phyloP scores from a whole-genome alignment of 2,888 invertebrate species.

The Orthonychiurus folsomi region DNA sequence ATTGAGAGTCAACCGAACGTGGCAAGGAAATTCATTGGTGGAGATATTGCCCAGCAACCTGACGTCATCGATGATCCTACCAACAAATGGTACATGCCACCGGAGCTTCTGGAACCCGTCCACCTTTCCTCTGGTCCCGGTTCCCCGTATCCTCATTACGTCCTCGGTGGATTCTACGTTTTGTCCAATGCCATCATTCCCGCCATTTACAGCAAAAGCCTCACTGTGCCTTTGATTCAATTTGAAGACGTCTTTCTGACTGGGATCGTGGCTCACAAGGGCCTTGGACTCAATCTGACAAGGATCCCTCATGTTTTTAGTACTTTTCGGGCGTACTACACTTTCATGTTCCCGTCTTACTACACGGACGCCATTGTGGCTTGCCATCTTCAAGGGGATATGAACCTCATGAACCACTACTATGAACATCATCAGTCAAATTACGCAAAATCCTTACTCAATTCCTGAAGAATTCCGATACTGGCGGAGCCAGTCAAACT shows the following conservation, averaged over 20 bases:
- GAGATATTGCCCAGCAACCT: background rate
- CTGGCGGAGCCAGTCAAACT: too few species aligned
- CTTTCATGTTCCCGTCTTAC: background rate
- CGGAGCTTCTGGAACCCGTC: background rate
- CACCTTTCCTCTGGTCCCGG: background rate
- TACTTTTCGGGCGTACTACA: background rate
- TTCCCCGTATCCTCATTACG: background rate
- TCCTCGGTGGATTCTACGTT: background rate
- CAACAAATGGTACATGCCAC: slow-evolving; percentile 1
- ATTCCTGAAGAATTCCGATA: too few species aligned
- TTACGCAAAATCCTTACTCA: background rate
- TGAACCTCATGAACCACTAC: background rate
- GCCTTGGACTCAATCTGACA: background rate
- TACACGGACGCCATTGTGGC: background rate
- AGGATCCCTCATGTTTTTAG: background rate
- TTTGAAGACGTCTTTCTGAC: background rate
- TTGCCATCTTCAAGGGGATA: background rate
- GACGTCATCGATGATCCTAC: background rate
- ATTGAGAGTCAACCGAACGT: background rate
- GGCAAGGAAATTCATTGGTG: background rate
- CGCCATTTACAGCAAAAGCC: background rate
- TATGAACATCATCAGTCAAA: background rate
- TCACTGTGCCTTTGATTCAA: background rate
- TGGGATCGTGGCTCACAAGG: background rate
- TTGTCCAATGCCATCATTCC: background rate